Conservation (phyloP, 1,140 invertebrate genomes). For the Cryptotermes secundus region DNA sequence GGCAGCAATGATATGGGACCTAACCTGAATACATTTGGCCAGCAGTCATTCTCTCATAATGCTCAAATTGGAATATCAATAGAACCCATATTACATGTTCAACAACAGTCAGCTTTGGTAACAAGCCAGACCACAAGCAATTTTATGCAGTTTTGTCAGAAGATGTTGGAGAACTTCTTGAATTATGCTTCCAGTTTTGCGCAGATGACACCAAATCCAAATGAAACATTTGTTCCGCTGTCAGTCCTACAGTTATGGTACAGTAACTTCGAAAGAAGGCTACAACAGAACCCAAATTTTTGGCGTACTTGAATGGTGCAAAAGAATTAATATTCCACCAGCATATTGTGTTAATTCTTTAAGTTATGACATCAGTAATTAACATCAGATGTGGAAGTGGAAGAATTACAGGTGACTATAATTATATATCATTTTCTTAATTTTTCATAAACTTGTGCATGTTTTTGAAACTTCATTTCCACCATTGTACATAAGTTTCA, state of each 20-base stretch:
- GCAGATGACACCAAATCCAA: slow-evolving; percentile 77
- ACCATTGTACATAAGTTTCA: too few species aligned
- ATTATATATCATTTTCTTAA: too few species aligned
- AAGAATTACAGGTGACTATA: too few species aligned
- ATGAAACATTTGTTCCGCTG: slow-evolving; percentile 83
- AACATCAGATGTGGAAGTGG: too few species aligned
- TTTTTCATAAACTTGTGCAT: too few species aligned
- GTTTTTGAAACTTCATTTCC: too few species aligned
- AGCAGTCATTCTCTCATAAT: slow-evolving; percentile 70
- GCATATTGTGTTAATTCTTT: too few species aligned
- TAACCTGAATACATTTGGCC: slow-evolving; percentile 47
- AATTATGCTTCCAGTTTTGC: slow-evolving; percentile 92
- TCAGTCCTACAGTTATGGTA: slow-evolving; percentile 91
- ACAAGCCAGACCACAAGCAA: slow-evolving; percentile 56
- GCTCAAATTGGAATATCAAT: slow-evolving; percentile 95
- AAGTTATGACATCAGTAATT: too few species aligned
- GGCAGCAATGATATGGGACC: slow-evolving; percentile 22
- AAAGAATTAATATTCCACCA: too few species aligned
- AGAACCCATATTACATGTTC: slow-evolving; percentile 59
- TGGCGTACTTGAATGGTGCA: slow-evolving; percentile 56
- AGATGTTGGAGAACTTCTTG: slow-evolving; percentile 91
- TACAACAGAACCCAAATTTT: slow-evolving; percentile 92
- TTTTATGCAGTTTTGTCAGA: slow-evolving; percentile 83
- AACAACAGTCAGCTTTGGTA: slow-evolving; percentile 45
- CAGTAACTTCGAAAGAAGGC: slow-evolving; percentile 82